phyloP scores from a whole-genome alignment of 2,113 vertebrate species.

The Enhydra lutris region DNA sequence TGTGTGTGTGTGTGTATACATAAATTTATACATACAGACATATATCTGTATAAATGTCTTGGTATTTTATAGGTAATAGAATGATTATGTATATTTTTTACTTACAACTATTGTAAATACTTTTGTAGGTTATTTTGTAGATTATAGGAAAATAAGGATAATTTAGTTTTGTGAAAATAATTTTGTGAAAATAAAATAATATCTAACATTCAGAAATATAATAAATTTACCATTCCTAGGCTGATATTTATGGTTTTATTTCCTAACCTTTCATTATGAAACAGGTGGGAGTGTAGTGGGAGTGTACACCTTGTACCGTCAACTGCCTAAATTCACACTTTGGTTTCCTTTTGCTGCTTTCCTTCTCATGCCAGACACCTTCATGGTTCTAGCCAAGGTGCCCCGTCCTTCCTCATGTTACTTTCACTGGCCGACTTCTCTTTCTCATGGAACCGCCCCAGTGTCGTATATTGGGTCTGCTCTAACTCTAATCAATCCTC shows the following conservation, averaged over 20 bases:
- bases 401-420: not conserved
- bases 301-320: not conserved
- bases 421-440: not conserved
- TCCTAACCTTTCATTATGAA: not conserved
- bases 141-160: not conserved
- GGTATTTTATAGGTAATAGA: not conserved
- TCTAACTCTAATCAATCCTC: not conserved
- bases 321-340: not conserved
- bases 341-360: not conserved
- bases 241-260: not conserved
- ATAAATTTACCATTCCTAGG: not conserved
- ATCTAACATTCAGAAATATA: not conserved
- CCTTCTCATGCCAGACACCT: rapidly evolving
- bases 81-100: not conserved
- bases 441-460: not conserved
- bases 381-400: not conserved
- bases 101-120: not conserved
- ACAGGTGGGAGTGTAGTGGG: rapidly evolving
- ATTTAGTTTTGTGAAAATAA: not conserved
- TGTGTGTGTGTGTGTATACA: not conserved
- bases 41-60: not conserved
- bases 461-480: not conserved
- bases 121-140: not conserved
- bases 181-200: not conserved
- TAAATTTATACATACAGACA: not conserved